Evolutionary conservation across 2,888 invertebrate genomes (phyloP).

Genomic region (Eueremaeus valkanovi): DNA sequence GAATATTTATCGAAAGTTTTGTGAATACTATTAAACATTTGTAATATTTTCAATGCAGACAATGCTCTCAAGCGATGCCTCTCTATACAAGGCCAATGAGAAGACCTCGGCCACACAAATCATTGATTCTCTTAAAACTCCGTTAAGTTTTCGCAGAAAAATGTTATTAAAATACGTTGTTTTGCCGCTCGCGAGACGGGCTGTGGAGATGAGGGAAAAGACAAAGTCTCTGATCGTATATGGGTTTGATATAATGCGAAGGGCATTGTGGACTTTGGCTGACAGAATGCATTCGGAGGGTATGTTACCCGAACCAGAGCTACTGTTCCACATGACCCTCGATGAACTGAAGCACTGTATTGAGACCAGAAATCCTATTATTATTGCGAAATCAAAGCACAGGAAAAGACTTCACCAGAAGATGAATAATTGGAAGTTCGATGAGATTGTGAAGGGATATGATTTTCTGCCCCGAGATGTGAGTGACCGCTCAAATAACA

Average conservation of each 20-base stretch:
- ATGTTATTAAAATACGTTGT: constrained; percentile 54
- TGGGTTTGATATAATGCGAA: constrained; percentile 29
- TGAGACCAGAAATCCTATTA: background rate
- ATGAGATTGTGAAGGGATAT: constrained; percentile 28
- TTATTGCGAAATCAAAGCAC: constrained; percentile 25
- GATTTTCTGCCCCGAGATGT: constrained; percentile 30
- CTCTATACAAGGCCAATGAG: background rate
- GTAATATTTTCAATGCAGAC: background rate
- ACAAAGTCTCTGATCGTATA: constrained; percentile 59
- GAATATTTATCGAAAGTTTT: background rate
- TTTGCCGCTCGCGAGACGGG: constrained; percentile 60
- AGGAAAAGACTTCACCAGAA: constrained; percentile 7
- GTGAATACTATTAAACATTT: too few species aligned
- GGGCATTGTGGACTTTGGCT: constrained; percentile 43
- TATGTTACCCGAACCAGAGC: background rate
- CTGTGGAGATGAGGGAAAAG: constrained; percentile 63
- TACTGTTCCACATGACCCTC: background rate
- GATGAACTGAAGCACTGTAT: constrained; percentile 8
- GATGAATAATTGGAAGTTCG: constrained; percentile 35
- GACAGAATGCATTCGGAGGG: constrained; percentile 23
- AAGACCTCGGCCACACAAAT: constrained; percentile 12
- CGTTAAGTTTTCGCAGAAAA: constrained; percentile 1
- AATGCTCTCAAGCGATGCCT: background rate
- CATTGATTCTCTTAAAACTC: constrained; percentile 31
- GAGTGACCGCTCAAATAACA: background rate